Conservation (phyloP, 2,113 vertebrate genomes). For the Clarias macrocephalus region DNA sequence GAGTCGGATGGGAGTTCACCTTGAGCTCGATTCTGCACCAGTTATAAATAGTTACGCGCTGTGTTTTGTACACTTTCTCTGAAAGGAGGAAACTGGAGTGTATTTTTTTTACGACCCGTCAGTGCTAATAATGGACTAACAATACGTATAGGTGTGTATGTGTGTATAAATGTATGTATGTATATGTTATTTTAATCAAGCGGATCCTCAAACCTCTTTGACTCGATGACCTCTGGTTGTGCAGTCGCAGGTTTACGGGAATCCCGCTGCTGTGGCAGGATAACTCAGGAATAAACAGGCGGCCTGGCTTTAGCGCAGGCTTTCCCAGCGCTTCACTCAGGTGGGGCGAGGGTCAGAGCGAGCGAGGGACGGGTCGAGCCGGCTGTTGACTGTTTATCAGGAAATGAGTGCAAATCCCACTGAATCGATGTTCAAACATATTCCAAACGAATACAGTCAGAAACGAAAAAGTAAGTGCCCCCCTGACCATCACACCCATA, state of each 20-base stretch:
- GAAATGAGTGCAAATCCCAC: not conserved
- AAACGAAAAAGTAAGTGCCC: not conserved
- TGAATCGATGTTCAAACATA: not conserved
- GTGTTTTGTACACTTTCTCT: constrained; percentile 20
- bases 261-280: constrained; percentile 22
- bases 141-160: not conserved
- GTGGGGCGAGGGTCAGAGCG: no score
- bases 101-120: not conserved
- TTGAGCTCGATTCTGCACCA: not conserved
- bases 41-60: constrained; percentile 25
- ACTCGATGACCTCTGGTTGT: constrained; percentile 13
- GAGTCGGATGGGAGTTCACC: constrained; percentile 35
- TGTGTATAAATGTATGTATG: not conserved
- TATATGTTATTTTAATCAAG: not conserved
- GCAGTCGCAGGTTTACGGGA: constrained; percentile 47
- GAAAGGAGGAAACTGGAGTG: constrained; percentile 24
- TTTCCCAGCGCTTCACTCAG: not conserved
- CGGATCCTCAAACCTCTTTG: not conserved
- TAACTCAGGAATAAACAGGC: constrained; percentile 24
- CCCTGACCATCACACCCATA: not conserved
- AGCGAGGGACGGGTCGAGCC: not conserved
- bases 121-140: constrained; percentile 2
- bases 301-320: not conserved
- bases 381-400: not conserved
- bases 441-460: no score